A percentile compares a stretch with the other conserved stretches of the same genome.
Evolutionary conservation across 2,113 vertebrate genomes (phyloP).

Genomic region (Scalopus aquaticus): DNA sequence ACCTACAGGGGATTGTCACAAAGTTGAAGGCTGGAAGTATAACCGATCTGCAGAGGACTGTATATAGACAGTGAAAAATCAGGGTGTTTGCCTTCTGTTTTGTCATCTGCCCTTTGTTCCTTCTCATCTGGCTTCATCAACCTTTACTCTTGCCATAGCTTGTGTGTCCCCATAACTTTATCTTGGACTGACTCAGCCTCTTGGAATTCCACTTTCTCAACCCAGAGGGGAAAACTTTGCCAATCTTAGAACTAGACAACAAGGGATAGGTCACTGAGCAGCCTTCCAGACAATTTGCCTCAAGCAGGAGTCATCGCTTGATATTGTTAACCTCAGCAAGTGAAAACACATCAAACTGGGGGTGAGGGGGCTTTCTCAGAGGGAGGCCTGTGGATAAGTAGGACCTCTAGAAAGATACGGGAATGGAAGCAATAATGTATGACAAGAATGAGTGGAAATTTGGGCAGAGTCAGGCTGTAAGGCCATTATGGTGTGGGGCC

Average conservation of each 20-base stretch:
- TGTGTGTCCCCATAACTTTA: neutral
- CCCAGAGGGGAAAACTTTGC: neutral
- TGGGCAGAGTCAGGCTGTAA: neutral
- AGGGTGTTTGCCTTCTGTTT: neutral
- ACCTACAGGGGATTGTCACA: neutral
- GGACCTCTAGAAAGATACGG: neutral
- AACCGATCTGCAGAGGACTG: neutral
- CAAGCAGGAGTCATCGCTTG: neutral
- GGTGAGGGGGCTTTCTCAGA: neutral
- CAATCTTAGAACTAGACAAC: neutral
- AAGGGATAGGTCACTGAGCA: neutral
- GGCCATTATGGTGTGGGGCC: neutral
- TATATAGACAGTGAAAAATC: neutral
- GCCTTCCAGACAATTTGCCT: neutral
- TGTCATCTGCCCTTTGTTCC: neutral
- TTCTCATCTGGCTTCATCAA: neutral
- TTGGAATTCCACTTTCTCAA: slow-evolving; percentile 19
- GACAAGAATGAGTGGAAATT: neutral
- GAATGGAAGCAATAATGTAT: neutral
- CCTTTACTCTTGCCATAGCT: neutral
- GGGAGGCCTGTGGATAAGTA: neutral
- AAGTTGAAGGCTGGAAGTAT: neutral
- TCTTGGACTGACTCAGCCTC: neutral
- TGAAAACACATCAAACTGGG: neutral
- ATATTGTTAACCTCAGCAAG: slow-evolving; percentile 12